These are phyloP conservation scores for Lasiurus cinereus DNA, from an alignment of 2,113 vertebrate genomes.

Conservation along the genomic window DNA sequence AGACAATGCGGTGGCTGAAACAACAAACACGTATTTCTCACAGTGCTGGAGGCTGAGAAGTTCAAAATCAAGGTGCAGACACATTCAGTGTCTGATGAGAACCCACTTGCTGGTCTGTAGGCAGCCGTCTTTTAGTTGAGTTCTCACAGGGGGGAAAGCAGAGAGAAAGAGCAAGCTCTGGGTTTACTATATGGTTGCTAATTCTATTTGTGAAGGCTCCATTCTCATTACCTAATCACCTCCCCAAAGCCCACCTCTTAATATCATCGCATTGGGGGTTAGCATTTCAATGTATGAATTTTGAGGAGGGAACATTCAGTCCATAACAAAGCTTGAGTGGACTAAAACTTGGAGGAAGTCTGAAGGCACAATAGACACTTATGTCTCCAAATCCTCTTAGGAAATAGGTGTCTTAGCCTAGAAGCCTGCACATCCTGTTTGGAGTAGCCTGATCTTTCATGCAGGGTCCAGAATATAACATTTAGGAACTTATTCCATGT, in stretches of 20 bases:
- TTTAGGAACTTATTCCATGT: not conserved
- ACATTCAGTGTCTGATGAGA: not conserved
- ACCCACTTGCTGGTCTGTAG: not conserved
- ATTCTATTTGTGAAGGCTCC: not conserved
- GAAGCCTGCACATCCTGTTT: not conserved
- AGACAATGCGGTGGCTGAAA: not conserved
- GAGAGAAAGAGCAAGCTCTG: not conserved
- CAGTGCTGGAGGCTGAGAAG: not conserved
- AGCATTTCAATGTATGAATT: not conserved
- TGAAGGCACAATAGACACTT: not conserved
- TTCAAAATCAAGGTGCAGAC: not conserved
- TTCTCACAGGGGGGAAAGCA: not conserved
- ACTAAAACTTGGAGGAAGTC: not conserved
- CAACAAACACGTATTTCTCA: not conserved
- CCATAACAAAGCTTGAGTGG: not conserved
- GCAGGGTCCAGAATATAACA: not conserved
- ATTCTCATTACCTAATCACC: not conserved
- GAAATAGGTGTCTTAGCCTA: not conserved
- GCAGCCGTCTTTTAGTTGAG: not conserved
- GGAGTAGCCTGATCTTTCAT: not conserved
- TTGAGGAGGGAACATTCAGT: not conserved
- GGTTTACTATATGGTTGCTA: not conserved
- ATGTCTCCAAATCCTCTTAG: not conserved
- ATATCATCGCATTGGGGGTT: not conserved
- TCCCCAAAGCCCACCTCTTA: not conserved